Conservation (phyloP, 35 echinoderm and acorn worm species). For the Lytechinus pictus region DNA sequence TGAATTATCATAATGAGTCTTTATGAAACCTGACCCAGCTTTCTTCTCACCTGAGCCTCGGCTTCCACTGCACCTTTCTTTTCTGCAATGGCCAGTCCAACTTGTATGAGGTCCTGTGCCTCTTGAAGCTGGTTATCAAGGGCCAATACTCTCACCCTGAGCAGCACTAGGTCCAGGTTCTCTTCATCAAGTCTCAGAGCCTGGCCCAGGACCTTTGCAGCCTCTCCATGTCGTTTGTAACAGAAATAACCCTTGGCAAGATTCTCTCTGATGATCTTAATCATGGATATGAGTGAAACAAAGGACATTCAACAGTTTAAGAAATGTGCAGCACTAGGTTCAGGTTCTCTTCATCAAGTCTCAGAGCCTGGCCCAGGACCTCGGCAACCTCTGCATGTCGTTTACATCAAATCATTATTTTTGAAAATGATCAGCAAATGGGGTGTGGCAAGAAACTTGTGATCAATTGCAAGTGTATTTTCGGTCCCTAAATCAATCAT, state of each 20-base stretch:
- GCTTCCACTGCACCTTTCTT: slow-evolving; percentile 1
- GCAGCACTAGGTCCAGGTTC: slow-evolving; percentile 53
- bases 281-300: background rate
- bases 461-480: too few species aligned
- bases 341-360: slow-evolving; percentile 52
- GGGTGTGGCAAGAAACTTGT: too few species aligned
- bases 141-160: slow-evolving; percentile 52
- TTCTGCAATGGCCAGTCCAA: background rate
- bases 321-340: background rate
- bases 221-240: slow-evolving; percentile 59
- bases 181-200: slow-evolving; percentile 31
- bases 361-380: background rate
- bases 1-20: too few species aligned
- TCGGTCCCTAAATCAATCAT: too few species aligned
- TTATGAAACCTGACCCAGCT: too few species aligned
- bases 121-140: slow-evolving; percentile 50
- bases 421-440: too few species aligned
- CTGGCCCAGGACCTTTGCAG: slow-evolving; percentile 33
- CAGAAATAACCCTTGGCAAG: slow-evolving; percentile 57
- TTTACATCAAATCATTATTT: too few species aligned
- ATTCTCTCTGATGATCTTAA: slow-evolving; percentile 69
- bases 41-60: background rate
- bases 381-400: slow-evolving; percentile 54
- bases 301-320: too few species aligned
- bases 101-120: slow-evolving; percentile 43